Evolutionary conservation across 2,113 vertebrate genomes (phyloP).

Genomic region (Psettodes erumei): DNA sequence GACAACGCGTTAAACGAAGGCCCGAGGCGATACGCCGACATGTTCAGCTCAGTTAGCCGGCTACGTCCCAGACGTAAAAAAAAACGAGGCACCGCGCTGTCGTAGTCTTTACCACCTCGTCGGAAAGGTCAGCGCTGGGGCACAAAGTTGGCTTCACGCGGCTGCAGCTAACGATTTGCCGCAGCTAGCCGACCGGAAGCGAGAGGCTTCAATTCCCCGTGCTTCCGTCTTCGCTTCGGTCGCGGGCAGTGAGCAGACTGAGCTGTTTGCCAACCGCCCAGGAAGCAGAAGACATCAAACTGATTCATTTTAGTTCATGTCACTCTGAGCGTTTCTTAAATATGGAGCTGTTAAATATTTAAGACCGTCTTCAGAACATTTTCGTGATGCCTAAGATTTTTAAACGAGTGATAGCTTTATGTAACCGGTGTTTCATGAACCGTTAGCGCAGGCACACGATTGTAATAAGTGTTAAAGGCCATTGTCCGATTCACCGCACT

Average conservation of each 20-base stretch:
- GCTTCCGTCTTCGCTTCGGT: slow-evolving; percentile 13
- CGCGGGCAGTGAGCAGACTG: too few relatives aligned
- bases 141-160: not conserved
- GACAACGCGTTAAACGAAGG: not conserved
- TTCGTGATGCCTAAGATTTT: too few relatives aligned
- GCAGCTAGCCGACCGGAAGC: not conserved
- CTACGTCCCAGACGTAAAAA: rapidly evolving
- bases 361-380: not conserved
- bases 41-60: not conserved
- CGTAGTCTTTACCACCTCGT: rapidly evolving
- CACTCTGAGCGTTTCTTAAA: not conserved
- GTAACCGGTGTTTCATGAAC: not conserved
- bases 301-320: not conserved
- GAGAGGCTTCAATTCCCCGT: not conserved
- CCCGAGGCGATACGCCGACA: slow-evolving; percentile 12
- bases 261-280: too few relatives aligned
- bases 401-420: not conserved
- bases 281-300: too few relatives aligned
- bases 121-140: not conserved
- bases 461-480: not conserved
- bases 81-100: not conserved
- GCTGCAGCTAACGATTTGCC: not conserved
- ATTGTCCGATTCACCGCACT: too few relatives aligned
- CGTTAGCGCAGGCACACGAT: not conserved
- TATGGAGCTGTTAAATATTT: not conserved